Evolutionary conservation across 1,140 invertebrate species (phyloP).

Genomic region (Saccostrea cuccullata): DNA sequence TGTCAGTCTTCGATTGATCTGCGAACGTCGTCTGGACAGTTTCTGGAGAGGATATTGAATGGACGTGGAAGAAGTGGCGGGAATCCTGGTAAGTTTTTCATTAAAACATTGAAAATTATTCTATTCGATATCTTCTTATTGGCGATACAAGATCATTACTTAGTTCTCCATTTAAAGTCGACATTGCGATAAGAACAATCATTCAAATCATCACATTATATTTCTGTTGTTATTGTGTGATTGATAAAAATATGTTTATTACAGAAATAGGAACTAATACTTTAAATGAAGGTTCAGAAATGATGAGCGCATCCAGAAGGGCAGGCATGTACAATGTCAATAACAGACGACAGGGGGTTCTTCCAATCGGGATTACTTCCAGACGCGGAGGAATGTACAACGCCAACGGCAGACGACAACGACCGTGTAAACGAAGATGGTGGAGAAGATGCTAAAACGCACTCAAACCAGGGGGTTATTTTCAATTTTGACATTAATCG

Average conservation of each 20-base stretch:
- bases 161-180: too few species aligned
- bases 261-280: not conserved
- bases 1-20: not conserved
- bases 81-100: not conserved
- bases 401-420: not conserved
- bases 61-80: not conserved
- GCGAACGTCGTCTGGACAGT: not conserved
- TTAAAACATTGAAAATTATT: too few species aligned
- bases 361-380: not conserved
- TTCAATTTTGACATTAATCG: not conserved
- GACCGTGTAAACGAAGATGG: not conserved
- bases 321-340: not conserved
- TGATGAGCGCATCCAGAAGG: not conserved
- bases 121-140: too few species aligned
- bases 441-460: not conserved
- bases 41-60: not conserved
- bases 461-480: not conserved
- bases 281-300: not conserved
- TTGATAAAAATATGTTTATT: not conserved
- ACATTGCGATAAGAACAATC: too few species aligned
- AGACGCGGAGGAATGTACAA: not conserved
- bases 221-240: not conserved
- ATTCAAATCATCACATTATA: not conserved
- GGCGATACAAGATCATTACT: too few species aligned
- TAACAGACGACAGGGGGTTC: too few species aligned